Base-by-base conservation (phyloP, 2,113 vertebrate species). In the Anoplopoma fimbria region DNA sequence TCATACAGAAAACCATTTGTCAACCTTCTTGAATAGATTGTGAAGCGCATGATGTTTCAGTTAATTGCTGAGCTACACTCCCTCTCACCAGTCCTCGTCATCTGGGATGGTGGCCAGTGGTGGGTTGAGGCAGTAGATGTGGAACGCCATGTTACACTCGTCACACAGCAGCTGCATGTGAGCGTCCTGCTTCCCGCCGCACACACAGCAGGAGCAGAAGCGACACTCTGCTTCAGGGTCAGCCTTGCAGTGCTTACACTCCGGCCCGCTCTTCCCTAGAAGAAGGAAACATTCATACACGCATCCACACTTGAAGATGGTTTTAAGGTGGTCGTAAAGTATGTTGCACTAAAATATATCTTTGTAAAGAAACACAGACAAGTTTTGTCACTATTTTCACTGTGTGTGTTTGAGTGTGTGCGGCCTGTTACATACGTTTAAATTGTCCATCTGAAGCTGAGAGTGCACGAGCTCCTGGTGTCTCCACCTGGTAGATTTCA, bases 141-240 rank as follows among this genome's bases (percentile, higher is more conserved):
- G 98, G 92, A 98, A 99, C 55, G 98, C 98, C 98, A 98, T 97
- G 93, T 99, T 99, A 93, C 98, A 99, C 93, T 99, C 98, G 81
- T 99, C 98, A 91, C 98, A 99, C 4, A 99, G 94, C 90, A 99
- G 96, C 85, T 99, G 98, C 98, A 98, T 99, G 91, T 97, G 97
- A 81, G 98, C 97, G 49, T 99, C 98, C 87, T 97, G 98, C 91
- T 99, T 99, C 55, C 98, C 98, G 64, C 98, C 98, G 77, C 98
- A 99, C 77, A 98, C 94, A 78, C 96, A 99, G 95, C 98, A 99
- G 3, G 98, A 99, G 89, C 98, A 99, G 93, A 97, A 97, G 2
- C 96, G 97, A 68, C 98, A 99, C 87, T 98, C 98, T 1, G 95
- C 94, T 14, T 98, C 96, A 25, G 97, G 97, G 90, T 99, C 97